Evolutionary conservation across 2,888 invertebrate species (phyloP).

Genomic region (Atrina japonica): DNA sequence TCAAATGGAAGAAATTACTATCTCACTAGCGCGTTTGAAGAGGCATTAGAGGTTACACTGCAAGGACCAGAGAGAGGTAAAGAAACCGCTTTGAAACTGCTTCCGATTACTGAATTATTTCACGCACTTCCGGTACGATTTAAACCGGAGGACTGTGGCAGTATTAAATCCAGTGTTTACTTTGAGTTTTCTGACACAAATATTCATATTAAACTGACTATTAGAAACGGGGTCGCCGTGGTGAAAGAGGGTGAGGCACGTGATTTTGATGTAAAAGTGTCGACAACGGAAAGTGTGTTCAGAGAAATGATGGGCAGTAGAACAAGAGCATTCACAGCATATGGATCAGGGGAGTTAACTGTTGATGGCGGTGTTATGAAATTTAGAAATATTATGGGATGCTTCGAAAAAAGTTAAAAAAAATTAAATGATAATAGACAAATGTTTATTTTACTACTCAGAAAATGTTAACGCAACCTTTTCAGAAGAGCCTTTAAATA

Average conservation of each 20-base stretch:
- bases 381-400: conserved; percentile 62
- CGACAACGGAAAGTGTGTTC: conserved; percentile 52
- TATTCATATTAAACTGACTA: conserved; percentile 50
- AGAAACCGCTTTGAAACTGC: conserved; percentile 31
- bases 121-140: conserved; percentile 55
- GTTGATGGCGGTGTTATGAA: conserved; percentile 61
- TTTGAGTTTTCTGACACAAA: conserved; percentile 45
- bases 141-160: conserved; percentile 52
- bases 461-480: too few relatives aligned
- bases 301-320: conserved; percentile 53
- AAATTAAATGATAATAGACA: neutral
- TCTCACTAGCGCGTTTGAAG: conserved; percentile 67
- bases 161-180: conserved; percentile 42
- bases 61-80: conserved; percentile 23
- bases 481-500: too few relatives aligned
- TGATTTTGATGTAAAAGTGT: conserved; percentile 53
- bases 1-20: conserved; percentile 72
- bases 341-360: conserved; percentile 56
- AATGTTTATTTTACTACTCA: too few relatives aligned
- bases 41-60: conserved; percentile 41
- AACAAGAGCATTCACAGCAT: conserved; percentile 48
- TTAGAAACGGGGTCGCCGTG: conserved; percentile 64
- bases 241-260: conserved; percentile 35
- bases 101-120: conserved; percentile 53
- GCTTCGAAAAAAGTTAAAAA: conserved; percentile 54